Conservation (phyloP, 1,140 invertebrate genomes). For the Yoshiicerus persimilis region DNA sequence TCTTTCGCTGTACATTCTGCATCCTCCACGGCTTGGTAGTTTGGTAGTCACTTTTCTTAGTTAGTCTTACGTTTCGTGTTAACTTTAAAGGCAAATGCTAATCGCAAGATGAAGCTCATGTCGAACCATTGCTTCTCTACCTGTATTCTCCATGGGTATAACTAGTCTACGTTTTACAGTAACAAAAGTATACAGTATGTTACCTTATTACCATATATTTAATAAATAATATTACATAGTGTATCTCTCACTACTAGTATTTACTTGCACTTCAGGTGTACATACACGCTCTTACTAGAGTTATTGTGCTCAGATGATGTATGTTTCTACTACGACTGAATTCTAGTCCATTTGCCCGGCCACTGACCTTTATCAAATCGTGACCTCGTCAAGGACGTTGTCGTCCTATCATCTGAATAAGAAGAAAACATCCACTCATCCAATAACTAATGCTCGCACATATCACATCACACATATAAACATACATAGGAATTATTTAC, state of each 20-base stretch:
- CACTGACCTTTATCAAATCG: conserved; percentile 43
- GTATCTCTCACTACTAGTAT: background rate
- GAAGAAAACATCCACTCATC: background rate
- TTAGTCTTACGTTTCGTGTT: too few species aligned
- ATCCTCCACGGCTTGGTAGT: too few species aligned
- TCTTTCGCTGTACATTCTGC: background rate
- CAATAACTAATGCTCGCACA: background rate
- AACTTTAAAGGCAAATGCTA: background rate
- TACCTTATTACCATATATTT: too few species aligned
- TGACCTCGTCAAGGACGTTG: conserved; percentile 50
- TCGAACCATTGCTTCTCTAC: background rate
- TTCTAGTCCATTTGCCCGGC: conserved; percentile 45
- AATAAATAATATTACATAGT: background rate
- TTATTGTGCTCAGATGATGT: background rate
- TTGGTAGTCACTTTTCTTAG: background rate
- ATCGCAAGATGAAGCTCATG: background rate
- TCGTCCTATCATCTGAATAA: conserved; percentile 23
- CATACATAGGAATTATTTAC: background rate
- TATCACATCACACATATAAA: background rate
- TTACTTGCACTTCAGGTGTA: background rate
- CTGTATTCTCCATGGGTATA: too few species aligned
- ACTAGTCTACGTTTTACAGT: too few species aligned
- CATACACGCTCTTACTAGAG: background rate
- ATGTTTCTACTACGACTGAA: background rate
- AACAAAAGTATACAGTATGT: too few species aligned